Evolutionary conservation across 2,113 vertebrate genomes (phyloP).

Genomic region (Octodon degus): DNA sequence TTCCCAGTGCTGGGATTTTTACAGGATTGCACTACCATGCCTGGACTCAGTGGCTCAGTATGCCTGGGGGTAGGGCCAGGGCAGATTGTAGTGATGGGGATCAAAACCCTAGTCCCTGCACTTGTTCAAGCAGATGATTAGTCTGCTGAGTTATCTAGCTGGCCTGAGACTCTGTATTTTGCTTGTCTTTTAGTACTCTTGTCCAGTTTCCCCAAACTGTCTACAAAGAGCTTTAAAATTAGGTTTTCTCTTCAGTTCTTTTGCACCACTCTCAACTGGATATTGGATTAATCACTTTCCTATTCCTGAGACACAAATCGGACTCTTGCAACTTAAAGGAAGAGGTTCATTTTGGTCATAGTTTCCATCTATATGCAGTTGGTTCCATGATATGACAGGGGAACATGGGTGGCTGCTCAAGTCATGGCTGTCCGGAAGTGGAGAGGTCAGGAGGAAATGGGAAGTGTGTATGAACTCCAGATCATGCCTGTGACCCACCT

Average conservation of each 20-base stretch:
- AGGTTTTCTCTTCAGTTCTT: background rate
- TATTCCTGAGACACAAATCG: background rate
- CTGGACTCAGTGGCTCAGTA: no score
- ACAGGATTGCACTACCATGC: no score
- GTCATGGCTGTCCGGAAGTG: background rate
- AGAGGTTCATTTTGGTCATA: background rate
- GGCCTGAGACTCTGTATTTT: background rate
- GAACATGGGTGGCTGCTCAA: background rate
- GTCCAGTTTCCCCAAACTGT: background rate
- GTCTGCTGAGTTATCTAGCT: no score
- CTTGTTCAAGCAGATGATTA: no score
- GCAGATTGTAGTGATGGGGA: no score
- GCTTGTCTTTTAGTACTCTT: background rate
- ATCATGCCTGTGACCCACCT: background rate
- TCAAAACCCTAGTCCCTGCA: no score
- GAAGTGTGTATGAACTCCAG: background rate
- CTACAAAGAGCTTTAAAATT: background rate
- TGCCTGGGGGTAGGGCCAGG: no score
- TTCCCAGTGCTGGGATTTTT: no score
- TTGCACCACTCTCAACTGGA: background rate
- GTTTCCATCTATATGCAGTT: background rate
- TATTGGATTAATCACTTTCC: background rate
- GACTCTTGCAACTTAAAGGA: background rate
- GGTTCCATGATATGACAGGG: background rate
- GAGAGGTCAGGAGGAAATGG: background rate